Evolutionary conservation across 2,888 invertebrate species (phyloP).

Genomic region (Flexamia atlantica): DNA sequence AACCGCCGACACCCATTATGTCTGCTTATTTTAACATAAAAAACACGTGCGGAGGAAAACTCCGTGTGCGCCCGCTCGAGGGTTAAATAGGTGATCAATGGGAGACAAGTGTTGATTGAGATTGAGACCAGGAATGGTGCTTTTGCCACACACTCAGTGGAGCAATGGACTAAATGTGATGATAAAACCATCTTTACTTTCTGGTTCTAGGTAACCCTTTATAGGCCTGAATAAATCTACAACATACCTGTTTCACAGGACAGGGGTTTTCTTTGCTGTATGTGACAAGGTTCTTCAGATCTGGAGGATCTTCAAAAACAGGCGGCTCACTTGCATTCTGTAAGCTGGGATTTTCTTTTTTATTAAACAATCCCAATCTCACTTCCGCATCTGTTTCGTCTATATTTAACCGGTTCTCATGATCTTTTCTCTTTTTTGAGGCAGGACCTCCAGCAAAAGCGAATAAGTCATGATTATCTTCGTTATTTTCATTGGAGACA

Average conservation of each 20-base stretch:
- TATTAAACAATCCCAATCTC: not conserved
- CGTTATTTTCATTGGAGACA: not conserved
- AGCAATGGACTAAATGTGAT: too few species aligned
- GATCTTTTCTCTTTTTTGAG: not conserved
- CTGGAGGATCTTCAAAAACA: not conserved
- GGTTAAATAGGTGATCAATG: too few species aligned
- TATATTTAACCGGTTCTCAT: not conserved
- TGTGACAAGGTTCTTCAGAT: not conserved
- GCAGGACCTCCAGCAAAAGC: constrained; percentile 15
- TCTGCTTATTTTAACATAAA: too few species aligned
- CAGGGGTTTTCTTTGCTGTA: constrained; percentile 5
- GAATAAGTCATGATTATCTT: constrained; percentile 9
- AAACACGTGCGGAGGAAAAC: too few species aligned
- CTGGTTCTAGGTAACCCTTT: too few species aligned
- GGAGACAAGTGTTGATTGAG: too few species aligned
- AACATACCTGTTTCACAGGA: constrained; percentile 25
- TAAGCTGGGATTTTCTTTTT: not conserved
- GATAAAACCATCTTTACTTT: too few species aligned
- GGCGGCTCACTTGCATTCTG: not conserved
- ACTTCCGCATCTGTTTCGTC: constrained; percentile 21
- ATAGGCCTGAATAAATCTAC: too few species aligned
- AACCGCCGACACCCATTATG: too few species aligned
- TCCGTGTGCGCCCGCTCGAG: too few species aligned
- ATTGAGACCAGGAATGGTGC: too few species aligned
- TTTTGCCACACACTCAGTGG: too few species aligned